phyloP scores from a whole-genome alignment of 2,888 invertebrate genomes.

The Sepioteuthis lessoniana region DNA sequence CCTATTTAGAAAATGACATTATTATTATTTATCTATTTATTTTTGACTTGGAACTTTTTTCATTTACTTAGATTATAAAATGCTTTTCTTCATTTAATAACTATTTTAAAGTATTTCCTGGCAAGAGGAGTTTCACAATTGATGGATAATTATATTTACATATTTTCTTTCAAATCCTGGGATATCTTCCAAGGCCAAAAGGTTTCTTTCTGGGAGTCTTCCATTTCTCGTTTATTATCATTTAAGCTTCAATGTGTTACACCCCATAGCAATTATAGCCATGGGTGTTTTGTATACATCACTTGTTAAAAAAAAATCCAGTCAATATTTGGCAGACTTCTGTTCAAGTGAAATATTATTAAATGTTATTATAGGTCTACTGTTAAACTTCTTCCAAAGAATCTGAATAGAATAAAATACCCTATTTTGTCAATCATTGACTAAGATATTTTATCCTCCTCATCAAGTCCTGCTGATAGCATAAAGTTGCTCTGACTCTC shows the following conservation, averaged over 20 bases:
- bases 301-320: not conserved
- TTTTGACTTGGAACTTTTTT: too few relatives aligned
- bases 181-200: not conserved
- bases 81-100: too few relatives aligned
- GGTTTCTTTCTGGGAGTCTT: not conserved
- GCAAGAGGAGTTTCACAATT: not conserved
- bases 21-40: too few relatives aligned
- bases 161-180: not conserved
- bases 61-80: too few relatives aligned
- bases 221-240: not conserved
- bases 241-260: not conserved
- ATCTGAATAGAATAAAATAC: not conserved
- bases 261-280: not conserved
- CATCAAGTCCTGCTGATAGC: too few relatives aligned
- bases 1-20: too few relatives aligned
- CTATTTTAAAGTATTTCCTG: not conserved
- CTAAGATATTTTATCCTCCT: too few relatives aligned
- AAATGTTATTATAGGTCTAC: not conserved
- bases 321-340: not conserved
- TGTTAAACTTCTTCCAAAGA: not conserved
- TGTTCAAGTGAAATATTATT: not conserved
- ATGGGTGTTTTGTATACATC: not conserved
- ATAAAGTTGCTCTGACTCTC: too few relatives aligned
- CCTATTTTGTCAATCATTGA: not conserved
- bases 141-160: not conserved